These are phyloP conservation scores for Miniopterus natalensis DNA, from an alignment of 2,113 vertebrate genomes.

Conservation along the genomic window DNA sequence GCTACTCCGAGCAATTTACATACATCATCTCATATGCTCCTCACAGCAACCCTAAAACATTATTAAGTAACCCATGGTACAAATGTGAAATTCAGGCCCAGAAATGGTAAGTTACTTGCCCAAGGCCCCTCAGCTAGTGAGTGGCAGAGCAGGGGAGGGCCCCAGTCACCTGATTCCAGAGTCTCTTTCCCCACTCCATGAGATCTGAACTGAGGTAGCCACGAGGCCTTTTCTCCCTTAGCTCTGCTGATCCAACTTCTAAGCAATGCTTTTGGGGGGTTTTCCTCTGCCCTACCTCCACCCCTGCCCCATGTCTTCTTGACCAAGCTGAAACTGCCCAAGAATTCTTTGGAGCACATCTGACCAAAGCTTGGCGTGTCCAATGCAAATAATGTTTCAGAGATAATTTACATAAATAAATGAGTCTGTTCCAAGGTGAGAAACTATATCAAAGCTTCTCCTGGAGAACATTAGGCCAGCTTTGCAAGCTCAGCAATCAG, in stretches of 20 bases:
- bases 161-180: neutral
- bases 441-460: neutral
- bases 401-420: constrained; percentile 40
- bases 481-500: constrained; percentile 34
- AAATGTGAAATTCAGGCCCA: neutral
- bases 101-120: neutral
- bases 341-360: neutral
- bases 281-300: neutral
- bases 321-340: neutral
- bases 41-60: neutral
- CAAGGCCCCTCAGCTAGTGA: neutral
- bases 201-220: neutral
- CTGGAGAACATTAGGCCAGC: neutral
- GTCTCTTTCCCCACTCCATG: neutral
- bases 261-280: neutral
- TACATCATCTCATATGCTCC: neutral
- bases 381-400: neutral
- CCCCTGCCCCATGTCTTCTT: neutral
- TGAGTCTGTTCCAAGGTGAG: constrained; percentile 20
- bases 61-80: neutral
- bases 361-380: neutral
- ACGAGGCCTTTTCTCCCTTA: neutral
- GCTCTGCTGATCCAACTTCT: neutral
- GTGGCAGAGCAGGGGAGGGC: neutral
- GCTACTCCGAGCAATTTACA: neutral